Conservation (phyloP, 2,888 invertebrate species). For the Drosophila neotestacea region DNA sequence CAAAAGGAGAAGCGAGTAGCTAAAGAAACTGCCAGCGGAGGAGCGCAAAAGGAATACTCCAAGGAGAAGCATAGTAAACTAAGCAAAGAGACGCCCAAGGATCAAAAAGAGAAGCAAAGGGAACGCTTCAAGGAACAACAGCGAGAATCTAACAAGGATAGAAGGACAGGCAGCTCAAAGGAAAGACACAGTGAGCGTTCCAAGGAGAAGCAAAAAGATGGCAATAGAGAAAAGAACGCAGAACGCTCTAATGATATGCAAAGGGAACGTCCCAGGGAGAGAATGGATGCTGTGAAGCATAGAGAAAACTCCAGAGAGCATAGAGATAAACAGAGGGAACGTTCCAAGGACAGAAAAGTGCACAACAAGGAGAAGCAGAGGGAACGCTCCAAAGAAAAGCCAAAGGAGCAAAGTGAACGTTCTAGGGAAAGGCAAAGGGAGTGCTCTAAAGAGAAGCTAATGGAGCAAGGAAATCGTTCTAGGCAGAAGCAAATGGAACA, state of each 20-base stretch:
- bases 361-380: neutral
- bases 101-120: constrained; percentile 15
- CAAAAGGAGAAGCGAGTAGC: constrained; percentile 9
- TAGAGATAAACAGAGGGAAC: neutral
- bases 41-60: neutral
- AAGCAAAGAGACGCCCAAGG: neutral
- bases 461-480: neutral
- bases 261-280: neutral
- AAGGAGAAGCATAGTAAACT: constrained; percentile 16
- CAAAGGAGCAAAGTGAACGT: constrained; percentile 1
- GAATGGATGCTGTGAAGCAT: neutral
- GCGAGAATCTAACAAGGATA: constrained; percentile 15
- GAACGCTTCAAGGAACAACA: constrained; percentile 13
- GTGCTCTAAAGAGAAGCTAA: neutral
- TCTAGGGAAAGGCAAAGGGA: neutral
- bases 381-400: neutral
- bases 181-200: constrained; percentile 15
- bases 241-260: constrained; percentile 18
- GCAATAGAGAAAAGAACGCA: constrained; percentile 5
- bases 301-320: constrained; percentile 22
- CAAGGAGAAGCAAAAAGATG: constrained; percentile 11
- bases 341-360: constrained; percentile 1
- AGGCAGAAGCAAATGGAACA: neutral
- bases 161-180: constrained; percentile 2
- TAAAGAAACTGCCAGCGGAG: constrained; percentile 13